phyloP scores from a whole-genome alignment of 2,113 vertebrate genomes.

The Etia nguti region DNA sequence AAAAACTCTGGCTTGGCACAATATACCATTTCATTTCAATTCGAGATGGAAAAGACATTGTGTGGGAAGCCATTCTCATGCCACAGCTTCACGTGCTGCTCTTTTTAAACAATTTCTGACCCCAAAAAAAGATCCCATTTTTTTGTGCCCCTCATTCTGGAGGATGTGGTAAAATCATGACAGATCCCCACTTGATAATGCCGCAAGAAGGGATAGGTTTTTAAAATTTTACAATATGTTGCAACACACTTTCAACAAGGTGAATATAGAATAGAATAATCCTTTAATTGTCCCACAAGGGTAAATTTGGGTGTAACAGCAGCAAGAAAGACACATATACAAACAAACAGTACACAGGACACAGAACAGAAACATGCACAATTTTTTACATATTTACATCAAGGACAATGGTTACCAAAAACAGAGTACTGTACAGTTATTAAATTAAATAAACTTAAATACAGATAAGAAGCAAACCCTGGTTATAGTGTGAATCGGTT shows the following conservation, averaged over 20 bases:
- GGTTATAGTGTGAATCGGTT: too few species aligned
- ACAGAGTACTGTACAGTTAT: too few species aligned
- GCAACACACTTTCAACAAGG: neutral
- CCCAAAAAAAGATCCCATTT: neutral
- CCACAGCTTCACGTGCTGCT: conserved; percentile 21
- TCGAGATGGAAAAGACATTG: conserved; percentile 51
- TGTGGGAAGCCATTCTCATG: conserved; percentile 9
- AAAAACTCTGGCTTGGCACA: conserved; percentile 38
- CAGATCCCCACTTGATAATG: neutral
- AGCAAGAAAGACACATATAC: too few species aligned
- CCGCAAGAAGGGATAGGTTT: neutral
- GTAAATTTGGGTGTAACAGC: too few species aligned
- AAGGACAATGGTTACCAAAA: too few species aligned
- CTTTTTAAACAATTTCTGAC: conserved; percentile 21
- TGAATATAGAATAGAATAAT: too few species aligned
- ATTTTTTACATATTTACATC: too few species aligned
- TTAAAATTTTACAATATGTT: neutral
- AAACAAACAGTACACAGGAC: too few species aligned
- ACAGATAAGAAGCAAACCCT: too few species aligned
- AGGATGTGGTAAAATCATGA: neutral
- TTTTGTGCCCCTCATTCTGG: neutral
- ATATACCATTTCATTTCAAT: conserved; percentile 26
- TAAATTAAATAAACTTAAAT: too few species aligned
- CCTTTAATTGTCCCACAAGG: too few species aligned
- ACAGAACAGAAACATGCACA: too few species aligned